A percentile compares a stretch with the other conserved stretches of the same genome.
These are phyloP conservation scores for Lordiphosa fenestrarum DNA, from an alignment of 2,888 invertebrate species.

Conservation along the genomic window DNA sequence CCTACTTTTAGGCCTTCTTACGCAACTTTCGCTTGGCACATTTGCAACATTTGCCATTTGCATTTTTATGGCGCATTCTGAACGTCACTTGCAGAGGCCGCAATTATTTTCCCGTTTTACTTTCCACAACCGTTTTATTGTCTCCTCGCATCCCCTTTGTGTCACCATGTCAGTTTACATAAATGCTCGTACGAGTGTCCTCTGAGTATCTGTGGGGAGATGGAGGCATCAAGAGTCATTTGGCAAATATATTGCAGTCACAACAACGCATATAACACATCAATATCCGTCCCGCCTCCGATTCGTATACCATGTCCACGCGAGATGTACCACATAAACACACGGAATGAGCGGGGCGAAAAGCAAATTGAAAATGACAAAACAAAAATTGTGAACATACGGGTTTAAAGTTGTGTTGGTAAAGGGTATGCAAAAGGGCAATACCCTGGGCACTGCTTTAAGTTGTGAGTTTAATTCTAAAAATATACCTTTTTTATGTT, in stretches of 20 bases:
- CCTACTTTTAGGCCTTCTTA: conserved; percentile 20
- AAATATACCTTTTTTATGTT: no score
- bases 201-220: conserved; percentile 23
- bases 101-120: conserved; percentile 59
- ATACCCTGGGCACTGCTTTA: neutral
- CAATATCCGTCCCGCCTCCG: conserved; percentile 34
- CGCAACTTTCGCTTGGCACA: conserved; percentile 11
- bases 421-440: neutral
- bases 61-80: conserved; percentile 56
- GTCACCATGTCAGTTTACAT: conserved; percentile 1
- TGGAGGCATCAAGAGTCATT: conserved; percentile 40
- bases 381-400: conserved; percentile 45
- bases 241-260: conserved; percentile 46
- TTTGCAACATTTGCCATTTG: conserved; percentile 46
- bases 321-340: conserved; percentile 30
- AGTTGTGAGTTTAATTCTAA: no score
- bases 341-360: conserved; percentile 28
- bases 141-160: conserved; percentile 2
- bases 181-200: neutral
- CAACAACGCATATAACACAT: conserved; percentile 42
- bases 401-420: neutral
- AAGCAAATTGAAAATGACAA: conserved; percentile 64
- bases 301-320: conserved; percentile 7
- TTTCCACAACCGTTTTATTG: conserved; percentile 32
- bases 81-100: conserved; percentile 44